Evolutionary conservation across 2,888 invertebrate species (phyloP), one percentile per base, ranked within the genome.

Genomic region (Habroteleia sp.): DNA sequence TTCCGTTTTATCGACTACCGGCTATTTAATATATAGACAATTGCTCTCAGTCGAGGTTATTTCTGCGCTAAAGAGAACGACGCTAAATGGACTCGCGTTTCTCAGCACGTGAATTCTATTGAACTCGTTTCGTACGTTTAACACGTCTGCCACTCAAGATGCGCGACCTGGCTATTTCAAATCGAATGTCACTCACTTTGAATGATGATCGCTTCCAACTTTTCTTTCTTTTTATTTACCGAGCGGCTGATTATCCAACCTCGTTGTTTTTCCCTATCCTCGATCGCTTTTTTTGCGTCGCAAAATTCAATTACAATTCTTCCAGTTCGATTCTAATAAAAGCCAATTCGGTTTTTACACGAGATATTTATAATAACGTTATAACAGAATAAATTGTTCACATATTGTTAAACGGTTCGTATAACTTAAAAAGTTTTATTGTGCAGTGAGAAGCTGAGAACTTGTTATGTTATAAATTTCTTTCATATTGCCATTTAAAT

Each of bases 21-120:
- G 60, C 77, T 77, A 78, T 81, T 80, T 77, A 79, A 77, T 79
- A 77, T 72, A 77, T 76, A 78, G 75, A 80, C 80, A 81, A 80
- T 77, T 58, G 79, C 52, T 33, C 17, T 56, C n/a, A n/a, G 66
- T 54, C 58, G 75, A 65, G 73, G 68, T 71, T 77, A 76, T 77
- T 72, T 74, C 66, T 60, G 69, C 63, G 68, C 74, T 75, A 71
- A 75, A 71, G 60, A 75, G 65, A 50, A 31, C 65, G 44, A 44
- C 75, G 69, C 60, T 65, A 65, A 75, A 75, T 75, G 71, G 63
- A 60, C 71, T 65, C 37, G 50, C 63, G 52, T 68, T 65, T 65
- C 65, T 60, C 65, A 23, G 54, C 52, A 46, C 69, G 63, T 52
- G 54, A 60, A 75, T 75, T 65, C 69, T 54, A 65, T 69, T 60